Evolutionary conservation across 2,797 vertebrate species (phyloP).

Genomic region (Discoglossus pictus): DNA sequence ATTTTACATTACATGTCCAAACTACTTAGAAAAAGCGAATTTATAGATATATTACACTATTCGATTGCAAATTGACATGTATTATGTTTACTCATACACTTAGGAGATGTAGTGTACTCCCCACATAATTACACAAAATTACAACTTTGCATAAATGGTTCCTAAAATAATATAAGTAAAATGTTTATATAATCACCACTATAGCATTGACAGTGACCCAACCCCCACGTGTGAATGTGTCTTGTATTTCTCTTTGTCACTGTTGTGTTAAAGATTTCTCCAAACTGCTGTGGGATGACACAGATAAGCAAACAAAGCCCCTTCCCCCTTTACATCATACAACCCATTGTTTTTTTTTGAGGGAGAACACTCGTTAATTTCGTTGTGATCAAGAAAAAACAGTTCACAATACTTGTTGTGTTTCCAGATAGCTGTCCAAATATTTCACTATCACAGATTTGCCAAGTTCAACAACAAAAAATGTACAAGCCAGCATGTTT

Average conservation of each 20-base stretch:
- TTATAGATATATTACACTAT: too few relatives aligned
- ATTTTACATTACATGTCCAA: too few relatives aligned
- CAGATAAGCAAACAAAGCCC: constrained; percentile 15
- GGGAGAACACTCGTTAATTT: constrained; percentile 25
- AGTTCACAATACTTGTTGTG: constrained; percentile 8
- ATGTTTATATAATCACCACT: not conserved
- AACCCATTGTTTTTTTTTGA: constrained; percentile 6
- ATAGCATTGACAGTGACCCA: too few relatives aligned
- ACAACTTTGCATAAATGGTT: too few relatives aligned
- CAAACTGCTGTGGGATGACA: not conserved
- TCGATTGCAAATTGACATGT: too few relatives aligned
- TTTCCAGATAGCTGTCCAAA: constrained; percentile 35
- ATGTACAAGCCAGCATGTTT: constrained; percentile 26
- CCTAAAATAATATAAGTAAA: too few relatives aligned
- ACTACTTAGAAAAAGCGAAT: too few relatives aligned
- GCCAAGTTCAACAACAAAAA: constrained; percentile 34
- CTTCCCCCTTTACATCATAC: constrained; percentile 5
- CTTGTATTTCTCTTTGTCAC: constrained; percentile 2
- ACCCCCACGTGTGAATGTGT: not conserved
- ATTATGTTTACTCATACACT: too few relatives aligned
- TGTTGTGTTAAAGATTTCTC: not conserved
- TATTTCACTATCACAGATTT: constrained; percentile 34
- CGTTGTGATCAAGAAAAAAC: constrained; percentile 18
- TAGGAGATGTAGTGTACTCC: too few relatives aligned
- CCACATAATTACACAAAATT: too few relatives aligned